Base-by-base conservation (phyloP, 1,140 invertebrate species). In the Triops longicaudatus region DNA sequence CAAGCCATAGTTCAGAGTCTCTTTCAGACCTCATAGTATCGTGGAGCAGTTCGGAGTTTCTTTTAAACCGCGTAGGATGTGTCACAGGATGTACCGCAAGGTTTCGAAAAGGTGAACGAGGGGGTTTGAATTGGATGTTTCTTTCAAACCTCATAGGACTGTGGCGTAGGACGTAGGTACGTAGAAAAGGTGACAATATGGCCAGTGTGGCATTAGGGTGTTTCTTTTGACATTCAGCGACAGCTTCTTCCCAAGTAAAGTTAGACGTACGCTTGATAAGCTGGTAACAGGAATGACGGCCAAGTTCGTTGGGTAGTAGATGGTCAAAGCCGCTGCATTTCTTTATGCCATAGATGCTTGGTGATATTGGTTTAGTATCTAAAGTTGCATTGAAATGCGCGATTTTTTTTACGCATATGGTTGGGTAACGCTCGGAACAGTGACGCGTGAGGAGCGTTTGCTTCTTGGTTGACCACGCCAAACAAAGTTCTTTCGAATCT, bases 241-340 rank as follows among this genome's bases (percentile, higher is more conserved):
- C 17, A 10, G 50, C 50, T 63, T 63, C 50, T 63, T 63, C 50
- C 50, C 50, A 63, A 63, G 50, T 63, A 63, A 63, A 63, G 50
- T 14, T 14, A 22, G 14, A 9, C 17, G 50, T 63, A 10, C 17
- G 10, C 17, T 10, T 63, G 10, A 63, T n/a, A 63, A 63, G 4
- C 22, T 22, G 14, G 22, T 63, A 63, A 22, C 50, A 63, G 14
- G n/a, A 10, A 22, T 63, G 14, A 14, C 14, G 14, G 50, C 50
- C 50, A 63, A 63, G 22, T 17, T 63, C 50, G 50, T 63, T 63
- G 9, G 50, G 50, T 63, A 22, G 17, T 6, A 63, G 22, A 5
- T 14, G 10, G 1, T 63, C 50, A 22, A 63, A 63, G 6, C 50
- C 7, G 9, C 14, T 17, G 2, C 50, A 63, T 63, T 63, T 22